phyloP scores from a whole-genome alignment of 2,797 vertebrate genomes.

The Thunnus albacares region DNA sequence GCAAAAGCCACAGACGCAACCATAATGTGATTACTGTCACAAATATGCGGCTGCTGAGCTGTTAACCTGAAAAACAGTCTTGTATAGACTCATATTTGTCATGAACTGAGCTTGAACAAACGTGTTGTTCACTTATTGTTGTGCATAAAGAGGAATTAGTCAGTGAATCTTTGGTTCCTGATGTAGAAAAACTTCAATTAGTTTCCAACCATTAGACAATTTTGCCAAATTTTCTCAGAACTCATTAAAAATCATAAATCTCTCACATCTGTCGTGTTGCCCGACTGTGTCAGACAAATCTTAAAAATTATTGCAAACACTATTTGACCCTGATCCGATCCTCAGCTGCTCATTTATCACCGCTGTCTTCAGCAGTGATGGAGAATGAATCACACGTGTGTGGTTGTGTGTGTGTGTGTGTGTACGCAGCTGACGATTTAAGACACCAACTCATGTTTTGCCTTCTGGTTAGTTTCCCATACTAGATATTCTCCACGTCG shows the following conservation, averaged over 20 bases:
- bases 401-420: too few species aligned
- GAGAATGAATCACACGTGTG: constrained; percentile 20
- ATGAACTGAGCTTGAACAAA: too few species aligned
- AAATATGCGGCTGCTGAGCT: too few species aligned
- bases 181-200: neutral
- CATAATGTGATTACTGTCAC: too few species aligned
- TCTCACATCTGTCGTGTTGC: neutral
- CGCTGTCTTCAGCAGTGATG: neutral
- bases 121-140: too few species aligned
- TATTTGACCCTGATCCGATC: neutral
- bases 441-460: neutral
- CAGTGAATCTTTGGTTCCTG: neutral
- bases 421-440: constrained; percentile 18
- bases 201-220: neutral
- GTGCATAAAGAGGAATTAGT: too few species aligned
- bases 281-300: neutral
- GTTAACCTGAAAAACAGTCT: too few species aligned
- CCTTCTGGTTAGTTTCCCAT: constrained; percentile 18
- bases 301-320: neutral
- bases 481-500: constrained; percentile 12
- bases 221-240: neutral
- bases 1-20: too few species aligned
- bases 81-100: too few species aligned
- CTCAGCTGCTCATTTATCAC: constrained; percentile 18
- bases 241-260: neutral